Evolutionary conservation across 2,888 invertebrate species (phyloP), one percentile per base, ranked within the genome.

Genomic region (Phyllotreta striolata): DNA sequence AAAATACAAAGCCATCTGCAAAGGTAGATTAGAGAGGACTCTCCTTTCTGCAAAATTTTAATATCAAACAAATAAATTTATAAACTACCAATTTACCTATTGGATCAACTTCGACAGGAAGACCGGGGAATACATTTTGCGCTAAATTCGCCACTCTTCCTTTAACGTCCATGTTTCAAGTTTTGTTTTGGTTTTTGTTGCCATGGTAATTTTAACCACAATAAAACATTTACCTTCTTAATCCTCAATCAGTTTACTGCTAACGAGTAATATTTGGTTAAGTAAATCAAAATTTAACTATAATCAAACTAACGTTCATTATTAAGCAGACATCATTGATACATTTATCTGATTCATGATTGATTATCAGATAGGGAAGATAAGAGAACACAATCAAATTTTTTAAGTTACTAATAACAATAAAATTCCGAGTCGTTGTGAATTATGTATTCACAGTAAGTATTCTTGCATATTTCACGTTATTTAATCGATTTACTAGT

Each of bases 1-100:
- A 73, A 93, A 88, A 82, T 91, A 95, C 57, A 97, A 81, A 52
- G 90, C 85, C 84, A 96, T 93, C 83, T 97, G 96, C 72, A 91
- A 85, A 0, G 89, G 87, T 57, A 94, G 83, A 81, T 86, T 89
- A 6, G 89, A 86, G 68, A 86, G 84, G 63, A 86, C 82, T 37
- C 35, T 63, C 10, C 10, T 63, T 35, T 60, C 63, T 63, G 56
- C 10, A 62, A 58, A 51, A 35, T 35, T 13, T 41, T 34, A 55
- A 24, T 12, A 10, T 44, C 5, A 47, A 12, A 34, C 7, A 47
- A 41, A 41, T 6, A 41, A 3, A 41, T 3, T 41, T 41, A 10
- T 2, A 10, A 44, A 7, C 7, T 44, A 1, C 6, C 2, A 49
- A 7, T 10, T 49, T 52, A 52, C 52, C 52, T 52, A 38, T 3